Evolutionary conservation across 1,140 invertebrate genomes (phyloP), one percentile per base, ranked within the genome.

Genomic region (Bombyx mandarina): DNA sequence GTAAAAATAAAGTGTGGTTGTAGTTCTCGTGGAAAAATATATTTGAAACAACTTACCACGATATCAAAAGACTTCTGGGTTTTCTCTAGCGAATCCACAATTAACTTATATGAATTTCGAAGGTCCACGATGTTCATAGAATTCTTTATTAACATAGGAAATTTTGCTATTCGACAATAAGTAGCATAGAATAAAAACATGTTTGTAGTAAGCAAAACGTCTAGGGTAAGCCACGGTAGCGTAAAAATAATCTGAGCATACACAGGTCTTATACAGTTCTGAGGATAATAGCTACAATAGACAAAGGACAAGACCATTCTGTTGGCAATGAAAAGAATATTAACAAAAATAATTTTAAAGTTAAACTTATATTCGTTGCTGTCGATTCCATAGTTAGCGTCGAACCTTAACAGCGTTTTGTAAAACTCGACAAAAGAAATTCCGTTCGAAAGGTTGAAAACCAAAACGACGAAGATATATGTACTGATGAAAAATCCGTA

Each of bases 121-220:
- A 49, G 7, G 12, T 1, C 7, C n/a, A 49, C 48, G 12, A 49
- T 12, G 48, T 22, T 49, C 3, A 2, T 49, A n/a, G 10, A 49
- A 12, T 49, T 49, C 9, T 49, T 22, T 7, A 49, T n/a, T 18
- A 49, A 7, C 8, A 22, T 49, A n/a, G 22, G n/a, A 7, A 49
- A 7, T n/a, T 12, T 49, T 18, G 9, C 12, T 22, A 49, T 18
- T 12, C 48, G 48, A 7, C 9, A 49, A 12, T 49, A 12, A 49
- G 48, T 49, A 18, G 48, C 22, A 7, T 49, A 49, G 4, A 49
- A 49, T n/a, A 49, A 18, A 49, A 49, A 49, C n/a, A 49, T 18
- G 22, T 49, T 18, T 7, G 22, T 12, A 9, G 22, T 9, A 10
- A 9, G 22, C 7, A 49, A 18, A n/a, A 49, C 12, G 22, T 49